Evolutionary conservation across 2,888 invertebrate genomes (phyloP), one percentile per base, ranked within the genome.

Genomic region (Luffia ferchaultella): DNA sequence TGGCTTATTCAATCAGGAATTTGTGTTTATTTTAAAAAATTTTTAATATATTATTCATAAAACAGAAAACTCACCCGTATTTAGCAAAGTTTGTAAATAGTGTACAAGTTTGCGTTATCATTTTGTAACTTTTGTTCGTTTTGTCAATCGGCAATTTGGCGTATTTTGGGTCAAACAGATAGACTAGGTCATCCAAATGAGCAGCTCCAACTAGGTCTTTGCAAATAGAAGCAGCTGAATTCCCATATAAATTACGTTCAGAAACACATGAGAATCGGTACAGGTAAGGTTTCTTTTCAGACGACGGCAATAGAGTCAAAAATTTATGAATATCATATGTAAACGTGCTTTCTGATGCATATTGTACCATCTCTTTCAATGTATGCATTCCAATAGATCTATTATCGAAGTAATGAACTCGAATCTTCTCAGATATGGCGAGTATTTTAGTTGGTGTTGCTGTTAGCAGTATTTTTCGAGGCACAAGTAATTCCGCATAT

Each of bases 401-500:
- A 1, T 57, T 51, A 9, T 57, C 59, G 20, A 66, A 64, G 48
- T 65, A 68, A 45, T 52, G 53, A 3, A 62, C 47, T 0, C 46
- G 52, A 5, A 67, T 59, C 42, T 54, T 55, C 5, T 64, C 54
- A 7, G 61, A 52, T 2, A 62, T 18, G 2, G 61, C 54, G 1
- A 66, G 45, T 43, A 57, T 51, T 5, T 55, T 55, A 16, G 56
- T 52, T 17, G 61, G 58, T 12, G 55, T 53, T 46, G 57, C 9
- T 43, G 48, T 52, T n/a, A 20, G n/a, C 15, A 50, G 30, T 18
- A 53, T 15, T 19, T 49, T n/a, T 20, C 56, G 58, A 0, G 65
- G 65, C n/a, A 59, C 59, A 1, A 65, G 49, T 45, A 60, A 9
- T 53, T 66, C 67, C 16, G 53, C 45, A 20, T 57, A 60, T 40